Evolutionary conservation across 92 coral and sea anemone genomes (phyloP).

Genomic region (Phenganax stokvisi): DNA sequence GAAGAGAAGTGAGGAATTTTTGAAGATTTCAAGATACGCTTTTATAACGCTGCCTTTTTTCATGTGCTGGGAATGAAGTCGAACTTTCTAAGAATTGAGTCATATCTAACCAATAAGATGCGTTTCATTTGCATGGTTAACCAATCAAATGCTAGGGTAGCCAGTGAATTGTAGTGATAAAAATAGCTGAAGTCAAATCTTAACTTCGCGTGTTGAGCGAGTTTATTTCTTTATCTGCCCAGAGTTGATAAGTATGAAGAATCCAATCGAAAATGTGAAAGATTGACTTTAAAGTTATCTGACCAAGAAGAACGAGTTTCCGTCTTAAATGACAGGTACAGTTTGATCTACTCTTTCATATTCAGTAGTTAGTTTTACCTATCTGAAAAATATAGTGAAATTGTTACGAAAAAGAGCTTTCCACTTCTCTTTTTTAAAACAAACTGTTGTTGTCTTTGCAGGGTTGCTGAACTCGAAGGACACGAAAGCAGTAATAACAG

Average conservation of each 20-base stretch:
- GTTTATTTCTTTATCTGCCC: background rate
- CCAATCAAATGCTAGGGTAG: background rate
- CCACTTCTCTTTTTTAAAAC: background rate
- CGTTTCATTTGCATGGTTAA: no score
- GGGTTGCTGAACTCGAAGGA: constrained; percentile 84
- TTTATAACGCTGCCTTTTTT: background rate
- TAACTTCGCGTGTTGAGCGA: background rate
- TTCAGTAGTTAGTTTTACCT: background rate
- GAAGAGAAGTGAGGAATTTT: constrained; percentile 61
- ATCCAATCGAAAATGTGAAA: constrained; percentile 52
- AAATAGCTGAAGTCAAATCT: no score
- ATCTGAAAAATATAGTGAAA: background rate
- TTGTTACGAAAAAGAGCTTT: background rate
- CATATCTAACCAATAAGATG: no score
- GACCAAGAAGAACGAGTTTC: constrained; percentile 69
- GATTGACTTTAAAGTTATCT: constrained; percentile 49
- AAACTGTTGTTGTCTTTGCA: constrained; percentile 19
- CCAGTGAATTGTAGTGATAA: background rate
- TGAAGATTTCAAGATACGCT: background rate
- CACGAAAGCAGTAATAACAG: constrained; percentile 69
- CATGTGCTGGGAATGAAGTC: no score
- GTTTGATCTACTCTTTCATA: background rate
- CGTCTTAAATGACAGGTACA: constrained; percentile 73
- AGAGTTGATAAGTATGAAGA: constrained; percentile 75
- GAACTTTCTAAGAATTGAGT: no score